Base-by-base conservation (phyloP, 2,888 invertebrate genomes). In the Meiosimyza decipiens region DNA sequence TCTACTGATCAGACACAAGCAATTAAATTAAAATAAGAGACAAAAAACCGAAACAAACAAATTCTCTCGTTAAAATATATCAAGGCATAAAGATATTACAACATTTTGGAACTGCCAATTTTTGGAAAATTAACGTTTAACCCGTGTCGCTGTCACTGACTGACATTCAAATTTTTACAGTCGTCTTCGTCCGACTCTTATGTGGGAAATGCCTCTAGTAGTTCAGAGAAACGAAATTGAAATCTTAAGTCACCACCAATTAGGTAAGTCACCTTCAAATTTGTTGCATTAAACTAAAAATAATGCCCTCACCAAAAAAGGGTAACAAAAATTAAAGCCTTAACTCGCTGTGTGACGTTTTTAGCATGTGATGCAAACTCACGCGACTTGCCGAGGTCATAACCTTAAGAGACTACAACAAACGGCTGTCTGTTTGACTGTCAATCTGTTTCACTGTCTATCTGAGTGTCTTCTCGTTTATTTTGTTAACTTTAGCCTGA, bases 311-410 rank as follows among this genome's bases (percentile, higher is more conserved):
- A 40, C 40, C 40, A 40, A 40, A 40, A 40, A 40, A 40, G 40
- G 40, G 40, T 40, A 40, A 40, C 40, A 6, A 40, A 40, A 40
- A 40, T 7, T 40, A 40, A 40, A 40, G 40, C 9, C 9, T 40
- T 1, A 40, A 40, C 40, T 40, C 40, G 2, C 9, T 40, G 6
- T 40, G 1, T 40, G 40, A 40, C 40, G 40, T 40, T 40, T 54
- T 55, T 22, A 22, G n/a, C 55, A 72, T 66, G 62, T 67, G 67
- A 57, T 33, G 72, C 66, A 67, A 72, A 67, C 66, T 66, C 60
- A 67, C 62, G 67, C 52, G 67, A 22, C 66, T 72, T 72, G 40
- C 9, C 40, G 62, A 72, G 72, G 72, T 72, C 72, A 72, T 57
- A 40, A 59, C 71, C 40, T 40, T 40, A 40, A 40, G 4, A 40